Conservation (phyloP, 2,797 vertebrate genomes). For the Siniperca scherzeri region DNA sequence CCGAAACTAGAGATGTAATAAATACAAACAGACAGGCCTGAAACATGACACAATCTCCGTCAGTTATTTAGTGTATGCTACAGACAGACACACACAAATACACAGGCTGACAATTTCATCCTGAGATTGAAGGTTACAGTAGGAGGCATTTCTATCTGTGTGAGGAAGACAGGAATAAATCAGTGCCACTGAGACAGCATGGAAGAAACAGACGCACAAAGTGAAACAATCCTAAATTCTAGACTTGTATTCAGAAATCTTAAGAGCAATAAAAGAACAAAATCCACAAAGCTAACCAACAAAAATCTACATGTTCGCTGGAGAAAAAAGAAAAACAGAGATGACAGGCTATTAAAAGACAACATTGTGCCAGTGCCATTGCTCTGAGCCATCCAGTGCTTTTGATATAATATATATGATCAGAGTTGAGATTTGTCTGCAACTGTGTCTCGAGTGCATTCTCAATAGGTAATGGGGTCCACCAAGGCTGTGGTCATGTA, state of each 20-base stretch:
- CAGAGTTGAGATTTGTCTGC: background rate
- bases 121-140: slow-evolving; percentile 44
- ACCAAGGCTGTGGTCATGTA: background rate
- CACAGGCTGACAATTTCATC: slow-evolving; percentile 41
- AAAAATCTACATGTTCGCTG: background rate
- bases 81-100: slow-evolving; percentile 27
- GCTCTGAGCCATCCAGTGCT: background rate
- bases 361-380: background rate
- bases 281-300: background rate
- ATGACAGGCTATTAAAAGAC: slow-evolving; percentile 1
- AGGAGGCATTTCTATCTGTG: slow-evolving; percentile 37
- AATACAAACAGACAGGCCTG: slow-evolving; percentile 28
- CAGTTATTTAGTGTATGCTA: slow-evolving; percentile 30
- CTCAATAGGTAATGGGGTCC: background rate
- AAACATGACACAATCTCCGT: slow-evolving; percentile 35
- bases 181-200: slow-evolving; percentile 10
- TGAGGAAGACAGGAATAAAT: slow-evolving; percentile 43
- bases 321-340: background rate
- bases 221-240: slow-evolving; percentile 3
- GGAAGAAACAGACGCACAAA: slow-evolving; percentile 4
- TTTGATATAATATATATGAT: background rate
- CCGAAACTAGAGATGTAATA: background rate
- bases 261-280: background rate
- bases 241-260: background rate
- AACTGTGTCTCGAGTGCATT: background rate